Percentiles rank a stretch among this genome's conserved stretches.
These are phyloP conservation scores for Paracanthobrama guichenoti DNA, from an alignment of 2,113 vertebrate genomes.

Conservation along the genomic window DNA sequence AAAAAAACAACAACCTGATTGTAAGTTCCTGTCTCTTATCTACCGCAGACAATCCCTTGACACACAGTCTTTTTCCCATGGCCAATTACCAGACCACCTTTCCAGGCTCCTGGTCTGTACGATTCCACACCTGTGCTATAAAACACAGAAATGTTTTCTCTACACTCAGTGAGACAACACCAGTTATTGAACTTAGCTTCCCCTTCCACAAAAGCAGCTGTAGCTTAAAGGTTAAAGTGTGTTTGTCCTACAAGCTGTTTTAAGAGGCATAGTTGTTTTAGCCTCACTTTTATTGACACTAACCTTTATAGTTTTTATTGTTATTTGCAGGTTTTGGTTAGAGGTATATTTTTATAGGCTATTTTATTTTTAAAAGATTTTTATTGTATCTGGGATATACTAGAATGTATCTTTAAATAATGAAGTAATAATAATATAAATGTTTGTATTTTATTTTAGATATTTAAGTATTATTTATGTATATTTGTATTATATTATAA, in stretches of 20 bases:
- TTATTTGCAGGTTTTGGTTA: not conserved
- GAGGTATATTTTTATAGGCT: not conserved
- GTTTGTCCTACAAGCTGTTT: conserved; percentile 31
- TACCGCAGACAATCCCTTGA: conserved; percentile 69
- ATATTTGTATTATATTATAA: too few species aligned
- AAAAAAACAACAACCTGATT: conserved; percentile 66
- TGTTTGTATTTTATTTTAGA: too few species aligned
- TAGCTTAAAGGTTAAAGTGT: conserved; percentile 21
- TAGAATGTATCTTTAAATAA: too few species aligned
- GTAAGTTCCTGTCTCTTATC: conserved; percentile 73
- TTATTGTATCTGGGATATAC: not conserved
- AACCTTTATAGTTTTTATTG: conserved; percentile 15
- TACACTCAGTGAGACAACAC: conserved; percentile 35
- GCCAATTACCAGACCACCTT: conserved; percentile 70
- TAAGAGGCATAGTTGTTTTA: conserved; percentile 16
- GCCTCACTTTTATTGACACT: conserved; percentile 14
- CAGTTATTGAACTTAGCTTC: conserved; percentile 27
- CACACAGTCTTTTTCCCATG: conserved; percentile 68
- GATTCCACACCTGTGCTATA: conserved; percentile 51
- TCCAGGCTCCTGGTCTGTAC: conserved; percentile 40
- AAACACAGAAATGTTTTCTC: conserved; percentile 50
- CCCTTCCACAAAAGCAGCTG: not conserved
- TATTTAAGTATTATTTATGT: too few species aligned
- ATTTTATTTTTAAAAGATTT: not conserved
- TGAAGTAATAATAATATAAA: too few species aligned